Evolutionary conservation across 2,888 invertebrate species (phyloP), one percentile per base, ranked within the genome.

Genomic region (Eupithecia insigniata): DNA sequence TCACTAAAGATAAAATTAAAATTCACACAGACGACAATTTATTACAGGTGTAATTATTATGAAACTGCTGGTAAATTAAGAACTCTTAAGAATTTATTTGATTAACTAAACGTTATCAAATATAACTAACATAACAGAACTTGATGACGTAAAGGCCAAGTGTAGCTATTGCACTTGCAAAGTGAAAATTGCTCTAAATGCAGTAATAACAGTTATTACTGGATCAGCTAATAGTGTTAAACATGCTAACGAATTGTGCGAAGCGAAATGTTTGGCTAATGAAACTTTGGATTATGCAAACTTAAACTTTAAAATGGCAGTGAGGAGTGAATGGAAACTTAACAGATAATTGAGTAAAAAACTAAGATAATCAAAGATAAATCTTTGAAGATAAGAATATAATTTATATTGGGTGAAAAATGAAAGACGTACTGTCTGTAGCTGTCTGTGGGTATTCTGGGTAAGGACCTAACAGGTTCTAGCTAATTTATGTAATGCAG

Each of bases 151-250:
- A 60, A 66, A 3, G 32, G 30, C 62, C 22, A 34, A 34, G 34
- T 32, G 62, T 60, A 5, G 14, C 60, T 39, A 60, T 70, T 77
- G 69, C 74, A 64, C 64, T 65, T 76, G 67, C 71, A 71, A 76
- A 73, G 78, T 77, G 79, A 76, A 75, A 80, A 80, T 78, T 77
- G 74, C n/a, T 64, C 69, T 79, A 82, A 81, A 79, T 80, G 75
- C 76, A 65, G 75, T 79, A 79, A 80, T 77, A 77, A 22, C 22
- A 22, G 64, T 36, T 34, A 62, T 62, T 62, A n/a, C 61, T 32
- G 8, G 60, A 60, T 14, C 64, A 7, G 30, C 30, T 30, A 60
- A 60, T 36, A 39, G 22, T 26, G 36, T 64, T 77, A 75, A 76
- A 75, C 70, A 39, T 64, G 72, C 76, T 79, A 79, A 77, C 69